A percentile compares a stretch with the other conserved stretches of the same genome.
phyloP scores from a whole-genome alignment of 1,140 invertebrate genomes.

The Stegodyphus dumicola region DNA sequence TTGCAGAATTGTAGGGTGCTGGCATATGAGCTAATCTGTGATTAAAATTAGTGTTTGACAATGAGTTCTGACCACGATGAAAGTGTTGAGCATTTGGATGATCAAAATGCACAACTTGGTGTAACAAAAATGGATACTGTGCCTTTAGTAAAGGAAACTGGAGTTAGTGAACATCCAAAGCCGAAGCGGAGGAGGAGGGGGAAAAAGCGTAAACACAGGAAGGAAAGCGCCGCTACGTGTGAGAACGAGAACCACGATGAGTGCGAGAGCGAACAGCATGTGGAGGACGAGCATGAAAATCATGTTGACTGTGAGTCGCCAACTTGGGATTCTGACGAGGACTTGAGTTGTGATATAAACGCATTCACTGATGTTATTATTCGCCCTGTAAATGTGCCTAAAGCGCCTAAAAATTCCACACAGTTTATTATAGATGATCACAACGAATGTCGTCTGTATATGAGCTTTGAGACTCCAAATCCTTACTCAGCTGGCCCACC shows the following conservation, averaged over 20 bases:
- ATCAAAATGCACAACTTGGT: neutral
- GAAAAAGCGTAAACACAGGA: conserved; percentile 52
- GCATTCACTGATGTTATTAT: conserved; percentile 23
- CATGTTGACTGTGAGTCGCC: neutral
- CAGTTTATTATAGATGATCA: conserved; percentile 69
- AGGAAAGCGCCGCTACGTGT: conserved; percentile 2
- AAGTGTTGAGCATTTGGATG: neutral
- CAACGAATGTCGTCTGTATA: conserved; percentile 65
- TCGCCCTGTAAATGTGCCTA: conserved; percentile 65
- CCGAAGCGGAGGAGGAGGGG: conserved; percentile 37
- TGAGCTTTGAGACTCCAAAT: conserved; percentile 63
- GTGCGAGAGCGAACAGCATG: neutral
- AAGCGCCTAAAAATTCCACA: conserved; percentile 68
- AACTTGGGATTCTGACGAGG: conserved; percentile 24
- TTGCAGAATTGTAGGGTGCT: no score
- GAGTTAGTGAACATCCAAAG: conserved; percentile 19
- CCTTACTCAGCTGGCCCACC: conserved; percentile 26
- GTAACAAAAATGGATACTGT: neutral
- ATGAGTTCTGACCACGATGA: conserved; percentile 32
- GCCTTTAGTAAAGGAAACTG: neutral
- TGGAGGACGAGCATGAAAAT: neutral
- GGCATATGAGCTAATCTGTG: no score
- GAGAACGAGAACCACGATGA: neutral
- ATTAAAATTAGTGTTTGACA: no score
- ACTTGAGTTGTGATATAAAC: neutral